phyloP scores from a whole-genome alignment of 2,113 vertebrate species.

The Clarias gariepinus region DNA sequence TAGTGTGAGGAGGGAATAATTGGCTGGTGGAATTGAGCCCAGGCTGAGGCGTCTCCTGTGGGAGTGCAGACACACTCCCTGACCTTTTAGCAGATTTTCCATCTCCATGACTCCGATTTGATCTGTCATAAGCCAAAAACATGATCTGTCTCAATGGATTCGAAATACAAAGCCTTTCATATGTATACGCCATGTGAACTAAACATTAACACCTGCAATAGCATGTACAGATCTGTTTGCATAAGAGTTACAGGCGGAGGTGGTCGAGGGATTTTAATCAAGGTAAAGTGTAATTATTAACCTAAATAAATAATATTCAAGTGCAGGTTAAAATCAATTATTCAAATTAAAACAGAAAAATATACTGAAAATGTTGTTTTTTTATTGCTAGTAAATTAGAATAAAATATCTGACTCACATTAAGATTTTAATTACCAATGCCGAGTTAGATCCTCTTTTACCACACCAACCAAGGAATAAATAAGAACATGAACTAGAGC shows the following conservation, averaged over 20 bases:
- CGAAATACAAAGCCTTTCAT: constrained; percentile 28
- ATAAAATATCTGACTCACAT: background rate
- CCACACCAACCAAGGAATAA: background rate
- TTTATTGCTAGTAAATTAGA: background rate
- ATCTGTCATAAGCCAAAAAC: constrained; percentile 42
- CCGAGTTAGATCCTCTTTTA: background rate
- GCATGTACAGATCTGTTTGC: background rate
- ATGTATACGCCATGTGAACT: background rate
- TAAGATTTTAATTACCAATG: background rate
- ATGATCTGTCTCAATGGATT: constrained; percentile 32
- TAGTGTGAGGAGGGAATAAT: constrained; percentile 48
- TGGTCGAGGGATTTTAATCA: background rate
- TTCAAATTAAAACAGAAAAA: background rate
- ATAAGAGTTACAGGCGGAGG: background rate
- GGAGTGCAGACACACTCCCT: constrained; percentile 49
- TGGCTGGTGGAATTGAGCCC: constrained; percentile 54
- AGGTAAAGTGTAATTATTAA: background rate
- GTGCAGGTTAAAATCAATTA: background rate
- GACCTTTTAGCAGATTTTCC: constrained; percentile 51
- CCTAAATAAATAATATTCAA: background rate
- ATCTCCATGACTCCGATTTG: constrained; percentile 42
- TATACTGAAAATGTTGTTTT: background rate
- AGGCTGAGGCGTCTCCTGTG: constrained; percentile 43
- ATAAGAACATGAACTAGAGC: background rate
- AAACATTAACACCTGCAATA: constrained; percentile 2